These are phyloP conservation scores for Hypomecis punctinalis DNA, from an alignment of 2,888 invertebrate genomes.

Conservation along the genomic window DNA sequence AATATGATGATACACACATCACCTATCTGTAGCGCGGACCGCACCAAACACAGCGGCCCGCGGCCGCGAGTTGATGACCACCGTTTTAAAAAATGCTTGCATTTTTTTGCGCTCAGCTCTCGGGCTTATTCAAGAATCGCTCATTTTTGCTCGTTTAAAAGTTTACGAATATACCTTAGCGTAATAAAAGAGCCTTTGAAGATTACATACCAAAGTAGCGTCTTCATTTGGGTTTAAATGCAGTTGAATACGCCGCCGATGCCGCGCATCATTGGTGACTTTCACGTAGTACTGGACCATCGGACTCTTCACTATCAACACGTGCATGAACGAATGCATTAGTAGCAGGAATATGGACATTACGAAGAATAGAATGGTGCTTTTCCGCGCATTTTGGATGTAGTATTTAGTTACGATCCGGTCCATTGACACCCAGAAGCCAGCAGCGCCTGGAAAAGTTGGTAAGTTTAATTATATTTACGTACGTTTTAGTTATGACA, in stretches of 20 bases:
- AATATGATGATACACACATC: too few relatives aligned
- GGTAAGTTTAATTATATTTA: constrained; percentile 1
- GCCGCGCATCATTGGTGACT: constrained; percentile 89
- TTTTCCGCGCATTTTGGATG: constrained; percentile 90
- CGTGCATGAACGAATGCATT: constrained; percentile 91
- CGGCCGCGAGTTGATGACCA: too few relatives aligned
- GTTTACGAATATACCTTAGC: not conserved
- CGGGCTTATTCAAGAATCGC: too few relatives aligned
- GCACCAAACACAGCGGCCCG: too few relatives aligned
- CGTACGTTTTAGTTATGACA: too few relatives aligned
- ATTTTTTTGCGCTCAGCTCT: too few relatives aligned
- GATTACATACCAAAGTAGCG: constrained; percentile 87
- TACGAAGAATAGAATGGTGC: constrained; percentile 94
- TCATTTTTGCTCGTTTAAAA: too few relatives aligned
- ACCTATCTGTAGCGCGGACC: too few relatives aligned
- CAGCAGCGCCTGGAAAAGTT: constrained; percentile 89
- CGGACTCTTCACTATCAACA: constrained; percentile 90
- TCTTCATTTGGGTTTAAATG: constrained; percentile 94
- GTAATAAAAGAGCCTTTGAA: constrained; percentile 17
- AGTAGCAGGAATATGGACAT: constrained; percentile 91
- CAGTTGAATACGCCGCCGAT: constrained; percentile 90
- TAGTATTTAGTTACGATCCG: constrained; percentile 93
- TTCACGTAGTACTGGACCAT: constrained; percentile 93
- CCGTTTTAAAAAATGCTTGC: too few relatives aligned
- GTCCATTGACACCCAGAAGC: constrained; percentile 94